A percentile compares a stretch with the other conserved stretches of the same genome.
phyloP scores from a whole-genome alignment of 2,113 vertebrate genomes.

The Grallaria varia region DNA sequence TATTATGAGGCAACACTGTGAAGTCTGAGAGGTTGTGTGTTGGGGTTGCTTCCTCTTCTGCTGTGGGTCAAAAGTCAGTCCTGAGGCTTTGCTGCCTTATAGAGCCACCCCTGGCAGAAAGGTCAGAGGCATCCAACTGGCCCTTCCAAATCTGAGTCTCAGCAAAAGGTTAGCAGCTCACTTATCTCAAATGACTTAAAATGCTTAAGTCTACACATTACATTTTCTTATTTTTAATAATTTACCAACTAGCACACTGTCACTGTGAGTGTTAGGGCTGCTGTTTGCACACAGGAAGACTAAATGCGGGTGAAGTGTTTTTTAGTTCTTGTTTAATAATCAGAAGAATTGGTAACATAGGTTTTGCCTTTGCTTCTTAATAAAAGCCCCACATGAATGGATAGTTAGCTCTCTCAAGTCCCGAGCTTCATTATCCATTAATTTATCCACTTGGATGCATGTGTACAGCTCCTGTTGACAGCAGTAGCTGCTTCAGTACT shows the following conservation, averaged over 20 bases:
- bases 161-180: background rate
- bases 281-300: background rate
- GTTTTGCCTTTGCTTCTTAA: background rate
- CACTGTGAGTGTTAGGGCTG: background rate
- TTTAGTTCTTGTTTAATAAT: background rate
- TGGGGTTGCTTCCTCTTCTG: rapidly evolving
- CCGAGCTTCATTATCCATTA: background rate
- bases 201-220: background rate
- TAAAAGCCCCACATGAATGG: background rate
- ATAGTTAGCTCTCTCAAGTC: background rate
- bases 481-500: background rate
- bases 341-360: background rate
- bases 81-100: background rate
- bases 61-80: background rate
- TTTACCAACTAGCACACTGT: background rate
- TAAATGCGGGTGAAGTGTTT: background rate
- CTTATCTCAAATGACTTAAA: background rate
- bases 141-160: background rate
- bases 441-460: background rate
- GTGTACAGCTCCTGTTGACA: background rate
- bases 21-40: background rate
- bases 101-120: background rate
- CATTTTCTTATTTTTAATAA: background rate
- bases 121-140: background rate
- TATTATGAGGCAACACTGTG: rapidly evolving